Percentiles rank a stretch among this genome's conserved stretches.
phyloP scores from a whole-genome alignment of 2,888 invertebrate species.

The Xylocampa areola region DNA sequence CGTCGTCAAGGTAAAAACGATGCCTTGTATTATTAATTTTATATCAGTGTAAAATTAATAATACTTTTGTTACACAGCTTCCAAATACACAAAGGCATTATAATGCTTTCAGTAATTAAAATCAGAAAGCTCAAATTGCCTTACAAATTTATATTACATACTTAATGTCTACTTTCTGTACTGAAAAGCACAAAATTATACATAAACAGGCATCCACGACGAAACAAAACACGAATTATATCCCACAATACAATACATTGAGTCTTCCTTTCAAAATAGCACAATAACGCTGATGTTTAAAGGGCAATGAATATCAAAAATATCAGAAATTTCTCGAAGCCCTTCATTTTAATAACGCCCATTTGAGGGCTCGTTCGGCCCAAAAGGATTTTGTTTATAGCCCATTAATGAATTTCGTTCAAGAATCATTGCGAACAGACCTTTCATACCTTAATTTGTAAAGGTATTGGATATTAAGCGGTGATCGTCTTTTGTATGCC shows the following conservation, averaged over 20 bases:
- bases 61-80: neutral
- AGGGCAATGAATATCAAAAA: slow-evolving; percentile 51
- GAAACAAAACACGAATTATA: slow-evolving; percentile 48
- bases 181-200: slow-evolving; percentile 37
- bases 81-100: slow-evolving; percentile 1
- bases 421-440: slow-evolving; percentile 67
- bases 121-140: slow-evolving; percentile 13
- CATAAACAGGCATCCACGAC: slow-evolving; percentile 19
- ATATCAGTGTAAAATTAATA: neutral
- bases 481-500: slow-evolving; percentile 57
- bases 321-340: slow-evolving; percentile 52
- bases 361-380: slow-evolving; percentile 57
- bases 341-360: slow-evolving; percentile 61
- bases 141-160: slow-evolving; percentile 43
- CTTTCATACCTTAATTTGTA: slow-evolving; percentile 75
- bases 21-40: too few species aligned
- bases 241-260: slow-evolving; percentile 40
- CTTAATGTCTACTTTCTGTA: slow-evolving; percentile 33
- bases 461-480: slow-evolving; percentile 70
- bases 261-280: slow-evolving; percentile 28
- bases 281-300: slow-evolving; percentile 46
- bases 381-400: slow-evolving; percentile 79
- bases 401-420: slow-evolving; percentile 78
- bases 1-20: too few species aligned
- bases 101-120: neutral